These are phyloP conservation scores for Chaetorhynchus papuensis DNA, from an alignment of 2,113 vertebrate genomes.

Conservation along the genomic window DNA sequence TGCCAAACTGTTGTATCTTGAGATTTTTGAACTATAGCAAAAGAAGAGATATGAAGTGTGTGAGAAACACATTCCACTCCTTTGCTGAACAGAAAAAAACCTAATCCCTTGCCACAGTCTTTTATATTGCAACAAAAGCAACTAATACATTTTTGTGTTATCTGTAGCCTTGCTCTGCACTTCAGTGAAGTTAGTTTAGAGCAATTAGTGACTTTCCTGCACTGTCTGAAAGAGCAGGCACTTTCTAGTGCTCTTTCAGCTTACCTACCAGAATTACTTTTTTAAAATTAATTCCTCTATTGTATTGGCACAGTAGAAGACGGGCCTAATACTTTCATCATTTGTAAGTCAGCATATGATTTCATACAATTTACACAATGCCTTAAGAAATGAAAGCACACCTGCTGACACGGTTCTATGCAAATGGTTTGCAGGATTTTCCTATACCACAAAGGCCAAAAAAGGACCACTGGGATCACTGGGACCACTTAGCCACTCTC, in stretches of 20 bases:
- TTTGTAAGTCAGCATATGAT: background rate
- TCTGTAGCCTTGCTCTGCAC: conserved; percentile 34
- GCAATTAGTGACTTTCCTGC: background rate
- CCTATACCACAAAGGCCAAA: background rate
- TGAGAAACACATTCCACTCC: background rate
- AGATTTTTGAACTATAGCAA: conserved; percentile 34
- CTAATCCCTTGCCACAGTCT: conserved; percentile 17
- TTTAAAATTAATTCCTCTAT: conserved; percentile 30
- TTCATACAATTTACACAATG: background rate
- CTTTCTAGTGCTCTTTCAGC: conserved; percentile 14
- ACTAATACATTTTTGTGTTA: conserved; percentile 37
- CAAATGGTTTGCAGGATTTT: background rate
- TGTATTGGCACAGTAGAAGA: conserved; percentile 37
- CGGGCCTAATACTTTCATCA: background rate
- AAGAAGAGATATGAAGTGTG: background rate
- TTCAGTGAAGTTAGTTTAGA: conserved; percentile 22
- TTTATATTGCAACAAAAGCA: conserved; percentile 42
- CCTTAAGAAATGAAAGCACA: background rate
- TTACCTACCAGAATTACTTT: conserved; percentile 31
- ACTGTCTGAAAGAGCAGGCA: background rate
- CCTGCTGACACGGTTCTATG: background rate
- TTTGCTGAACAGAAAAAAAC: conserved; percentile 40
- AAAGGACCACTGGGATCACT: background rate
- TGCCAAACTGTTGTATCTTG: conserved; percentile 5
- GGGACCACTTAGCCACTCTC: background rate